Conservation (phyloP, 2,888 invertebrate genomes). For the Tuberolachnus salignus region DNA sequence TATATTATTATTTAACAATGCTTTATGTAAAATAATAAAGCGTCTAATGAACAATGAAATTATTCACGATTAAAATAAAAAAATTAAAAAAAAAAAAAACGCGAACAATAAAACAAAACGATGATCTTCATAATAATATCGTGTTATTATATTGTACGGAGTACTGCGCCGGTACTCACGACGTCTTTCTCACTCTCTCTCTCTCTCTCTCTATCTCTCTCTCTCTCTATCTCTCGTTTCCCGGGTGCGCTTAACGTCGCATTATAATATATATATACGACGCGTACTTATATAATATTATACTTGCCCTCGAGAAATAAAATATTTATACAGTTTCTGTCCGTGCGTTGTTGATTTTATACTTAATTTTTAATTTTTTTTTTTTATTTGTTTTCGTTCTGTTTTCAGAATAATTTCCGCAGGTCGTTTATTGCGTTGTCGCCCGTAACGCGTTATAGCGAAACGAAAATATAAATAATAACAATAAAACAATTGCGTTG, state of each 20-base stretch:
- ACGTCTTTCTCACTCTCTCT: too few relatives aligned
- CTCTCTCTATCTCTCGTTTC: slow-evolving; percentile 4
- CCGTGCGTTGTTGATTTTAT: slow-evolving; percentile 27
- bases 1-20: slow-evolving; percentile 2
- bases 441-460: too few relatives aligned
- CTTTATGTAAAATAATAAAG: not conserved
- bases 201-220: too few relatives aligned
- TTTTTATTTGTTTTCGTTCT: too few relatives aligned
- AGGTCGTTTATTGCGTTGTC: too few relatives aligned
- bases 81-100: slow-evolving; percentile 12
- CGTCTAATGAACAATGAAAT: slow-evolving; percentile 12
- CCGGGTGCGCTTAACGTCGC: not conserved
- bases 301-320: slow-evolving; percentile 10
- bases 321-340: slow-evolving; percentile 14
- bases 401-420: not conserved
- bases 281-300: not conserved
- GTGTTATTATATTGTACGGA: not conserved
- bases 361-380: too few relatives aligned
- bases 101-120: slow-evolving; percentile 20
- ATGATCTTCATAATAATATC: slow-evolving; percentile 19
- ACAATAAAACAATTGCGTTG: not conserved
- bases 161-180: not conserved
- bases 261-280: too few relatives aligned
- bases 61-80: slow-evolving; percentile 2
- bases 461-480: too few relatives aligned